phyloP scores from a whole-genome alignment of 2,113 vertebrate species.

The Fregetta grallaria region DNA sequence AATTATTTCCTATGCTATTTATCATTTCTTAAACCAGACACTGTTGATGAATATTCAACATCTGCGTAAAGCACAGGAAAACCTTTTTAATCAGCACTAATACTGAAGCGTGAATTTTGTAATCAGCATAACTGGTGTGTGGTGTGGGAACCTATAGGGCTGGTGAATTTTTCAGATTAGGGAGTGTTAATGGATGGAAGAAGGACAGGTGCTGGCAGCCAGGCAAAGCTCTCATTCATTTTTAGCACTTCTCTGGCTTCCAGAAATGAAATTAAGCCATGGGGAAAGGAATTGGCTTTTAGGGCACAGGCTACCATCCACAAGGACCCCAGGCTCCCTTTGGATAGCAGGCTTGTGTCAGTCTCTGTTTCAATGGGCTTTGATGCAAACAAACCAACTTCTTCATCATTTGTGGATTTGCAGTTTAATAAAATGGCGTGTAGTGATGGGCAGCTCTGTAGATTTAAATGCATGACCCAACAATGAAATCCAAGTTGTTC shows the following conservation, averaged over 20 bases:
- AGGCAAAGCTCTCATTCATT: background rate
- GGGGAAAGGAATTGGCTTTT: background rate
- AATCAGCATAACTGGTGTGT: slow-evolving; percentile 33
- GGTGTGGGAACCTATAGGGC: slow-evolving; percentile 40
- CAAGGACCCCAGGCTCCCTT: background rate
- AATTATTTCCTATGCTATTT: slow-evolving; percentile 55
- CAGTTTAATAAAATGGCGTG: background rate
- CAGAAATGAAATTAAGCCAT: background rate
- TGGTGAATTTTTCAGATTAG: slow-evolving; percentile 25
- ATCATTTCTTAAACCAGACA: slow-evolving; percentile 50
- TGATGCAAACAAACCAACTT: background rate
- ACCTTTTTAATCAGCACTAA: slow-evolving; percentile 52
- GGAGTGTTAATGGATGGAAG: slow-evolving; percentile 27
- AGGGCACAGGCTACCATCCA: background rate
- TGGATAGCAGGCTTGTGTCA: background rate
- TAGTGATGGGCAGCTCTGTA: background rate
- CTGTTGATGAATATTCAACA: slow-evolving; percentile 58
- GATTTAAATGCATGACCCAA: background rate
- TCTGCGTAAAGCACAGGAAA: slow-evolving; percentile 26
- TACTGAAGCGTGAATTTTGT: slow-evolving; percentile 54
- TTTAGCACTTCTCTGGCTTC: background rate
- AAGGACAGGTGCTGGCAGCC: background rate
- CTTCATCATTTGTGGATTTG: background rate
- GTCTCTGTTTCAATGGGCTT: background rate
- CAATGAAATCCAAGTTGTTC: background rate